A percentile compares a stretch with the other conserved stretches of the same genome.
Conservation (phyloP, 2,113 vertebrate genomes). For the Phalacrocorax carbo region DNA sequence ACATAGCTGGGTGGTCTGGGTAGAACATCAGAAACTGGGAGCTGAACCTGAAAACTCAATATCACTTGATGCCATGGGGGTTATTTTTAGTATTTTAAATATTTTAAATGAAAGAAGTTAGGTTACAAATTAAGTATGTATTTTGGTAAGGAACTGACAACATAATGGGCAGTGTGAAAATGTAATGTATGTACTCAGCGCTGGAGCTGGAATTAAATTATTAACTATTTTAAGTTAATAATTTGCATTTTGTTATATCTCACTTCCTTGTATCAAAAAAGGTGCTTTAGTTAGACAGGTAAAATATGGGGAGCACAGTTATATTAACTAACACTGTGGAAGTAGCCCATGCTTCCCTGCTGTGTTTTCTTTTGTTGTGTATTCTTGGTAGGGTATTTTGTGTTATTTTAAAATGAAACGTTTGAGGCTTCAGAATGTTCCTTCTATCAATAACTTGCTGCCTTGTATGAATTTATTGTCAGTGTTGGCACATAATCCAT, state of each 20-base stretch:
- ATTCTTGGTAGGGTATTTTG: neutral
- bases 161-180: neutral
- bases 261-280: neutral
- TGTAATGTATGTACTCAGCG: neutral
- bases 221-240: neutral
- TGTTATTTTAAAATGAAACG: neutral
- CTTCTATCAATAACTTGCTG: neutral
- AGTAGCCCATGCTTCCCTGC: neutral
- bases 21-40: neutral
- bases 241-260: neutral
- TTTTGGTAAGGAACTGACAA: neutral
- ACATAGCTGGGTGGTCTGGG: too few species aligned
- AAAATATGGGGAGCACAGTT: neutral
- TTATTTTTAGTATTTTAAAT: neutral
- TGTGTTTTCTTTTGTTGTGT: neutral
- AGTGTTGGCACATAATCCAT: neutral
- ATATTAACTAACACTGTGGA: neutral
- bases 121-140: neutral
- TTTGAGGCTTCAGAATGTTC: neutral
- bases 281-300: neutral
- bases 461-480: neutral
- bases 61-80: fast-evolving
- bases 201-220: neutral
- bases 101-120: neutral
- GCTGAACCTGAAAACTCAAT: neutral